Evolutionary conservation across 37 sponge, comb jelly and placozoan species (phyloP), one percentile per base, ranked within the genome.

Genomic region (Mnemiopsis leidyi): DNA sequence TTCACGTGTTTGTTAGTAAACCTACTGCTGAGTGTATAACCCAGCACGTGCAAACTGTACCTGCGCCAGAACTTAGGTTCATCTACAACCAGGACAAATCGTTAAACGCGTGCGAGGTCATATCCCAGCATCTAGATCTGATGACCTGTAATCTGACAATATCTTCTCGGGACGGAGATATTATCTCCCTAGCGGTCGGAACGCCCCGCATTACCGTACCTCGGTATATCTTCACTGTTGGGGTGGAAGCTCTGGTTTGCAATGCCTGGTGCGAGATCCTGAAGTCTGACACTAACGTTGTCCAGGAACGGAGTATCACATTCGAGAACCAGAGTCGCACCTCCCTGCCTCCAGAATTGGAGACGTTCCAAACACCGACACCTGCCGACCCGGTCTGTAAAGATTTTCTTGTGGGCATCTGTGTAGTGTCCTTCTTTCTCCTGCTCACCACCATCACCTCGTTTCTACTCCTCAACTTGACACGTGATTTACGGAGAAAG

Each of bases 91-190:
- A 35, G 36, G 36, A 39, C 90, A 38, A 39, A 13, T 9, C n/a
- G 0, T 29, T 37, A 13, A 29, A 23, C 40, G 13, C 48, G 29
- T 85, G 90, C 30, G 13, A 1, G 28, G 90, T 85, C 28, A 21
- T n/a, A 16, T 85, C 90, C 0, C 40, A 35, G 0, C 61, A 77
- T 36, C 79, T 85, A 23, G 61, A 40, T 29, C 33, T 38, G 36
- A 13, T 85, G 48, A 24, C 61, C 0, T 85, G 90, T 21, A 85
- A 85, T 61, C 90, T 85, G 38, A 85, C 90, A 7, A 37, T 85
- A 23, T 40, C 61, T 23, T 20, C 35, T 23, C 23, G 36, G 26
- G 48, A 85, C 2, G 61, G 48, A 13, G 90, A 85, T n/a, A 37
- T 36, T 18, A 40, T 85, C 21, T 35, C 90, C 1, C 36, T 85